Base-by-base conservation (phyloP, 1,140 invertebrate genomes). In the Thaumetopoea pityocampa region DNA sequence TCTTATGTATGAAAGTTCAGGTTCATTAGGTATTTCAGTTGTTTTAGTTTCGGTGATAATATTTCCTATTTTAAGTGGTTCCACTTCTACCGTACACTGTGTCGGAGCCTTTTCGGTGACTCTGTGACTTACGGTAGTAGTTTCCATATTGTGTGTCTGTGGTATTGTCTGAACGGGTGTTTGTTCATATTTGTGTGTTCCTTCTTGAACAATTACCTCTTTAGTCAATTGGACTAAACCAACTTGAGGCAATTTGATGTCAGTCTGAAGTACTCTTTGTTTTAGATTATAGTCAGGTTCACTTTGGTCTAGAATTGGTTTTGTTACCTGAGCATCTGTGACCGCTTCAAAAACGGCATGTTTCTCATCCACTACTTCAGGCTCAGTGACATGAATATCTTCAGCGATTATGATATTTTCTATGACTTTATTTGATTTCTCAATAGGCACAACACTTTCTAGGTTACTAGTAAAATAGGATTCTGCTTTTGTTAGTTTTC, bases 1-100 rank as follows among this genome's bases (percentile, higher is more conserved):
- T 41, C 64, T 47, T 12, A 73, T 47, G 17, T 72, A 69, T 0
- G 66, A 65, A 18, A 65, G 19, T 44, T 69, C 36, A 16, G 67
- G 44, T 23, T 42, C 19, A 36, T 44, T 44, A 4, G 49, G 37
- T 34, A 30, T n/a, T 17, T 26, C 19, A 18, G 42, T 37, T 4
- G 30, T 11, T 4, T 51, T 27, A 38, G 30, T 24, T 47, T 73
- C 69, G 27, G 52, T 64, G 1, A 61, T 16, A 14, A 59, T 24
- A 9, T 38, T 61, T 30, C 43, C 62, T 11, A 54, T 33, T 44
- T 60, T 44, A 5, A 63, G 16, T 22, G 56, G 51, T 47, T 66
- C 50, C 4, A 70, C 48, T 36, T 50, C 40, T 16, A 67, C 34
- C n/a, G 67, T 17, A 9, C 48, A 54, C 27, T 63, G 59, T 19